Base-by-base conservation (phyloP, 1,140 invertebrate genomes). In the Tenebrio molitor region DNA sequence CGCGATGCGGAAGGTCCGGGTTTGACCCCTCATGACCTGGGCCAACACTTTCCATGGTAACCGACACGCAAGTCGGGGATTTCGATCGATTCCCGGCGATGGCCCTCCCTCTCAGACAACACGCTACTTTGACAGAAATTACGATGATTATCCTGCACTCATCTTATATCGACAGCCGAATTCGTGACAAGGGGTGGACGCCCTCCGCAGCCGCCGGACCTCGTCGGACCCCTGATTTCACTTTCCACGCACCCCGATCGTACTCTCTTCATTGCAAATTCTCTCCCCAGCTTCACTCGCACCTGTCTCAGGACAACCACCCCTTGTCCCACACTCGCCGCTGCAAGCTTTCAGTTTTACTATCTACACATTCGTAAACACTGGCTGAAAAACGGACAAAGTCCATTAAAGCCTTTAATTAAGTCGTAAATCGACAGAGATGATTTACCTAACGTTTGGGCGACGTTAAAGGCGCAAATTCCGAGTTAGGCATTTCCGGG, bases 1-100 rank as follows among this genome's bases (percentile, higher is more conserved):
- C 25, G 72, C 68, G 74, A 76, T 82, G 78, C 76, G 81, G 75
- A 82, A 82, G 81, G 79, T 80, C 79, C 81, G 81, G 81, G 80
- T 83, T 82, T 83, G 81, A 83, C 81, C 81, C 75, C 80, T 65
- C 77, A 78, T 82, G 81, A 83, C 81, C 81, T 81, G 81, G 81
- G 79, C 78, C 78, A 83, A 83, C 81, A 83, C 81, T 83, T 83
- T 83, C 81, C 81, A 83, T 83, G 81, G 81, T 83, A 83, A 83
- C 81, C 80, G 80, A 75, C 80, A 81, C 81, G 81, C 81, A 81
- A 81, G 75, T 81, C 77, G 74, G 77, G 74, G 66, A 75, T 70
- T 75, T 70, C 74, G 78, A 83, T 83, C 81, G 81, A 81, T 82
- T 81, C 65, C 33, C 41, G 50, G 67, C 33, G 41, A 72, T 74